Evolutionary conservation across 2,888 invertebrate species (phyloP), one percentile per base, ranked within the genome.

Genomic region (Dromius quadrimaculatus): DNA sequence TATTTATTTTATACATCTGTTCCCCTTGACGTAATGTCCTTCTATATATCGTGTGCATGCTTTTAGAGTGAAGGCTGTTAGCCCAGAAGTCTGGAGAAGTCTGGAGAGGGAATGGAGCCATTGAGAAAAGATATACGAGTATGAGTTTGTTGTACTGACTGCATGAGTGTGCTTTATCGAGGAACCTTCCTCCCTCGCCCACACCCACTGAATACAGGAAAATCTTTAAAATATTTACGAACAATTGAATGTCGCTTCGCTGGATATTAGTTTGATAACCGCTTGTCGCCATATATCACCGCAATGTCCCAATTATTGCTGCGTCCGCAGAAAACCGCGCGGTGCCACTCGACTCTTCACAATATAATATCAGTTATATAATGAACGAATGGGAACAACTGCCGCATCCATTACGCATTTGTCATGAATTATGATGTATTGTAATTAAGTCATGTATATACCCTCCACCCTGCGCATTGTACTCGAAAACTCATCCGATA

Each of bases 1-100:
- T 84, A 85, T 85, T 85, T 85, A 85, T 85, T 85, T 84, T 84
- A 84, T 85, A 85, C 85, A 85, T 85, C 85, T 85, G 84, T 85
- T 84, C 84, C 83, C 84, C 86, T 84, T 86, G 87, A 87, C 87
- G 86, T 87, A 87, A 87, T 87, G 87, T 86, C 86, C 85, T 84
- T 85, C 86, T 85, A 86, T 87, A 87, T 87, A 87, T 87, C 86
- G 86, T 80, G 81, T 81, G 82, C 84, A 84, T 84, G 86, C 86
- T 86, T 85, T 86, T 85, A 85, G 85, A 86, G 84, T 84, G 85
- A 85, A 85, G 85, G 85, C 84, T 85, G 84, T 83, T 83, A 83
- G 79, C 11, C 20, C 5, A 1, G 23, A 8, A 9, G 50, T 6
- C 23, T 63, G 72, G 69, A 74, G 71, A 63, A 57, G 13, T 62